Evolutionary conservation across 1,140 invertebrate species (phyloP).

Genomic region (Physella acuta): DNA sequence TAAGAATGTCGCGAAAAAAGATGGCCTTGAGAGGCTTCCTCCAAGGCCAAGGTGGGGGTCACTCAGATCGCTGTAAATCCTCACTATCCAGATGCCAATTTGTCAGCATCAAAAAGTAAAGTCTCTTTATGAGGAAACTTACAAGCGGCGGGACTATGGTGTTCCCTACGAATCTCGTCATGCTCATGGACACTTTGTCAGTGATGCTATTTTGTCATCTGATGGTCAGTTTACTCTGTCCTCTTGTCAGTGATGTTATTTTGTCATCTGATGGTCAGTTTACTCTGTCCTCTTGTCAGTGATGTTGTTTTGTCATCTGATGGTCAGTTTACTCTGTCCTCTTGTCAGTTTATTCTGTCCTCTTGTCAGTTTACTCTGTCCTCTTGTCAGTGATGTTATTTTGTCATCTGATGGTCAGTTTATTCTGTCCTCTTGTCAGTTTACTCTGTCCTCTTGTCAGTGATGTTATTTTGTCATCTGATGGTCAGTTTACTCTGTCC

Average conservation of each 20-base stretch:
- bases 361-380: conserved; percentile 99
- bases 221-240: conserved; percentile 99
- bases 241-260: conserved; percentile 94
- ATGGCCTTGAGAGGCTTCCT: neutral
- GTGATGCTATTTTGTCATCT: conserved; percentile 96
- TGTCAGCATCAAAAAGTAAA: conserved; percentile 98
- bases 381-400: conserved; percentile 94
- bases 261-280: conserved; percentile 99
- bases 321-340: conserved; percentile 98
- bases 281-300: conserved; percentile 92
- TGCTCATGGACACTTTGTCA: conserved; percentile 95
- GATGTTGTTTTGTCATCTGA: conserved; percentile 98
- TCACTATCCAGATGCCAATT: conserved; percentile 95
- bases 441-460: too few relatives aligned
- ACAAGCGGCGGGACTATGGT: conserved; percentile 85
- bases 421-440: conserved; percentile 96
- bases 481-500: conserved; percentile 98
- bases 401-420: conserved; percentile 99
- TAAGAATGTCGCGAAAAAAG: neutral
- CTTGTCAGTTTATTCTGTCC: conserved; percentile 97
- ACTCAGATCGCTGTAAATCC: conserved; percentile 99
- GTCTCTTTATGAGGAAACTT: conserved; percentile 96
- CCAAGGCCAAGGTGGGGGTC: too few relatives aligned
- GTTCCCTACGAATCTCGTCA: conserved; percentile 92
- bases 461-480: conserved; percentile 97